Evolutionary conservation across 2,888 invertebrate species (phyloP).

Genomic region (Odontocolon sp.): DNA sequence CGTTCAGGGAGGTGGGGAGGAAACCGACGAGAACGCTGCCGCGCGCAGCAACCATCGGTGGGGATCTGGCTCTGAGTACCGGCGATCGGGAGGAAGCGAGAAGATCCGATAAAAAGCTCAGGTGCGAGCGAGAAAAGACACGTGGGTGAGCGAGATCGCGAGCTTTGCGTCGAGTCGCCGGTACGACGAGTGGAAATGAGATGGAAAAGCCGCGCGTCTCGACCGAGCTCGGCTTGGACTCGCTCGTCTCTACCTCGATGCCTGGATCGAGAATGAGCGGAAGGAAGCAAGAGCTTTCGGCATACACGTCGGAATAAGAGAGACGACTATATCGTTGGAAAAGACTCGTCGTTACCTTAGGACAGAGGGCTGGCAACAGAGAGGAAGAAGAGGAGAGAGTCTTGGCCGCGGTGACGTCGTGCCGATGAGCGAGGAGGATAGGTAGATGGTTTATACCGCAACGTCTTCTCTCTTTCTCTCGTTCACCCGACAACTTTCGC

Average conservation of each 20-base stretch:
- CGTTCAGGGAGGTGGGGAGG: constrained; percentile 33
- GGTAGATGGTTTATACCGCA: constrained; percentile 17
- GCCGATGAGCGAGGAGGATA: constrained; percentile 39
- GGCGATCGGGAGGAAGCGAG: constrained; percentile 48
- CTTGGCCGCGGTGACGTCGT: constrained; percentile 29
- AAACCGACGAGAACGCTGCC: constrained; percentile 60
- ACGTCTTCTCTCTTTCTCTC: constrained; percentile 9
- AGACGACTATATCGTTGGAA: constrained; percentile 6
- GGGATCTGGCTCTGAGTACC: constrained; percentile 34
- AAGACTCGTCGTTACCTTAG: neutral
- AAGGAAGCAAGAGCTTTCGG: constrained; percentile 45
- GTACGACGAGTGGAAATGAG: constrained; percentile 28
- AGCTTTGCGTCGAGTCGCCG: constrained; percentile 66
- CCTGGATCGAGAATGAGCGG: constrained; percentile 25
- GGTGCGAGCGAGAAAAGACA: constrained; percentile 35
- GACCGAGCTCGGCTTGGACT: constrained; percentile 48
- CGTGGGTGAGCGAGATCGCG: constrained; percentile 58
- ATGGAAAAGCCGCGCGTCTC: constrained; percentile 30
- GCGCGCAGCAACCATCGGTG: constrained; percentile 46
- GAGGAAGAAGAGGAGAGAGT: constrained; percentile 25
- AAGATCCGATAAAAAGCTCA: constrained; percentile 40
- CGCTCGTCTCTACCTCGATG: constrained; percentile 24
- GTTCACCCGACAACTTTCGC: constrained; percentile 49
- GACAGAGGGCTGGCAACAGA: neutral
- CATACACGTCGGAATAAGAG: constrained; percentile 15